Evolutionary conservation across 2,888 invertebrate genomes (phyloP).

Genomic region (Muschampia staudingeri): DNA sequence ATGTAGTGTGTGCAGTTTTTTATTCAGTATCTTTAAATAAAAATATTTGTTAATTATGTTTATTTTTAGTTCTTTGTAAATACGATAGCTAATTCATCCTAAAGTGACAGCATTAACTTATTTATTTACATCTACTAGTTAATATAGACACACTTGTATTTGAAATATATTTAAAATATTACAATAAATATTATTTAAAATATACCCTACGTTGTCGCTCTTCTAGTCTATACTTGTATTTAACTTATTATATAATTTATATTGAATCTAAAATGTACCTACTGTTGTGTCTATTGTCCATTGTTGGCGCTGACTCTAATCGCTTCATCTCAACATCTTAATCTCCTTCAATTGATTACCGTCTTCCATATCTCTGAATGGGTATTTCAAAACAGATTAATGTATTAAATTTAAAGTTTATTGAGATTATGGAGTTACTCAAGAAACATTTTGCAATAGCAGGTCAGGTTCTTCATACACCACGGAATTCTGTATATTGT

Average conservation of each 20-base stretch:
- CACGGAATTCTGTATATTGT: not conserved
- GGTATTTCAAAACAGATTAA: constrained; percentile 28
- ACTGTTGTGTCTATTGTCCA: constrained; percentile 39
- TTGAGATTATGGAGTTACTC: constrained; percentile 17
- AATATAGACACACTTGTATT: too few species aligned
- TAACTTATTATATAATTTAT: not conserved
- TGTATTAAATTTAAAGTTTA: constrained; percentile 6
- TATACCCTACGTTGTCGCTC: not conserved
- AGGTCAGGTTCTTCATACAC: not conserved
- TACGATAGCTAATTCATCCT: too few species aligned
- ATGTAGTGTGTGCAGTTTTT: too few species aligned
- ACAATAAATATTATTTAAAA: not conserved
- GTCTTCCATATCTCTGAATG: constrained; percentile 25
- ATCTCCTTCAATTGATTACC: constrained; percentile 35
- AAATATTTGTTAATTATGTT: too few species aligned
- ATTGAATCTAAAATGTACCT: constrained; percentile 3
- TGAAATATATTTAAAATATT: too few species aligned
- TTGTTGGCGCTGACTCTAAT: constrained; percentile 33
- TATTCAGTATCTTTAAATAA: too few species aligned
- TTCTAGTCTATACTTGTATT: not conserved
- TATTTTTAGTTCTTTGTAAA: too few species aligned
- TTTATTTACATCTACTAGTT: too few species aligned
- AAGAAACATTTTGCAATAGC: not conserved
- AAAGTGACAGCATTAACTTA: too few species aligned
- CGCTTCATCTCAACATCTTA: constrained; percentile 33